Evolutionary conservation across 2,113 vertebrate species (phyloP).

Genomic region (Meleagris gallopavo): DNA sequence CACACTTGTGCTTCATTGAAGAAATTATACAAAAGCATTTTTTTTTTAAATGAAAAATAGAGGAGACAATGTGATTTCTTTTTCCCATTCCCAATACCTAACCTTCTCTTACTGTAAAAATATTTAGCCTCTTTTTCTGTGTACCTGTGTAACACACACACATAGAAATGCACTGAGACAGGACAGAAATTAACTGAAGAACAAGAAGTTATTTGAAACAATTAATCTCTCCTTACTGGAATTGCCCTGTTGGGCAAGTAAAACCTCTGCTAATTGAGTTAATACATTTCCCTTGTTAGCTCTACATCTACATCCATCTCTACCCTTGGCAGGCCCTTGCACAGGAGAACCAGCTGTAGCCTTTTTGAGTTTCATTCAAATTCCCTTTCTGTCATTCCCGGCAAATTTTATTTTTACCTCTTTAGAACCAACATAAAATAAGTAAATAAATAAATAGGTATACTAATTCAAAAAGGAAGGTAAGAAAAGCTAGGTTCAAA

Average conservation of each 20-base stretch:
- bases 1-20: background rate
- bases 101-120: background rate
- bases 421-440: background rate
- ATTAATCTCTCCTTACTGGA: background rate
- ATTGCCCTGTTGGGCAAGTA: background rate
- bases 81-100: background rate
- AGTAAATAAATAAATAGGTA: background rate
- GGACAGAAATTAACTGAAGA: background rate
- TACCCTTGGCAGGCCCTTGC: background rate
- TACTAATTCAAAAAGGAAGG: background rate
- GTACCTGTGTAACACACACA: background rate
- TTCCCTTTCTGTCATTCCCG: background rate
- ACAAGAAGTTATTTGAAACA: background rate
- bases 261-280: background rate
- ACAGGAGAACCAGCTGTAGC: background rate
- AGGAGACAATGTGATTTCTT: background rate
- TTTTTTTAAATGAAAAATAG: background rate
- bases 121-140: accelerated
- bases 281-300: background rate
- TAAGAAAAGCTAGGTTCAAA: background rate
- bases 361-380: background rate
- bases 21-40: background rate
- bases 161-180: background rate
- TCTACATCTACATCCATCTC: background rate
- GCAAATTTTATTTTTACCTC: background rate